These are phyloP conservation scores for Pseudopodoces humilis DNA, from an alignment of 2,113 vertebrate species.

Conservation along the genomic window DNA sequence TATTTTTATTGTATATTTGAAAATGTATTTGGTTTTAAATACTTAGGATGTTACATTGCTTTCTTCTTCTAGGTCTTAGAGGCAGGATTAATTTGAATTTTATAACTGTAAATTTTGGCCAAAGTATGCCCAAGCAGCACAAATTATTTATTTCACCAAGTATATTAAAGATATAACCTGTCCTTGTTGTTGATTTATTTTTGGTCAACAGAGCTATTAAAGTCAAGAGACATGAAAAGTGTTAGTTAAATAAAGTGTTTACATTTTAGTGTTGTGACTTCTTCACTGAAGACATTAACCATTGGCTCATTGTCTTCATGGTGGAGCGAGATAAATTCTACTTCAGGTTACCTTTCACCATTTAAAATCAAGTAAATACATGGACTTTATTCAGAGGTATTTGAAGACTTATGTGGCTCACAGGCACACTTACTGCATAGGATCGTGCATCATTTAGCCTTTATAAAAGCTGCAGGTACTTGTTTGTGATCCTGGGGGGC, in stretches of 20 bases:
- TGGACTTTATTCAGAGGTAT: neutral
- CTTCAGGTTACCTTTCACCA: neutral
- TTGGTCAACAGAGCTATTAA: conserved; percentile 4
- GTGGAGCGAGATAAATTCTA: neutral
- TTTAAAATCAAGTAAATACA: neutral
- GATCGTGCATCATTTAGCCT: neutral
- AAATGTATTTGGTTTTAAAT: neutral
- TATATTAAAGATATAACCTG: neutral
- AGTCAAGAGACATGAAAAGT: neutral
- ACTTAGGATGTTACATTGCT: neutral
- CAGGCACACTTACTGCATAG: neutral
- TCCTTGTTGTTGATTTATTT: conserved; percentile 4
- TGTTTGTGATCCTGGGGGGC: neutral
- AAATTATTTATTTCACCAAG: neutral
- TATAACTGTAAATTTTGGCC: neutral
- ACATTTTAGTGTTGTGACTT: neutral
- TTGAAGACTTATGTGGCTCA: neutral
- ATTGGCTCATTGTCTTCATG: neutral
- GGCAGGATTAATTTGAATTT: neutral
- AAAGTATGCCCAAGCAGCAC: neutral
- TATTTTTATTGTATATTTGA: neutral
- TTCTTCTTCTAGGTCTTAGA: neutral
- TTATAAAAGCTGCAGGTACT: neutral
- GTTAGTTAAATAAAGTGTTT: neutral
- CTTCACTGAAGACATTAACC: neutral